phyloP scores from a whole-genome alignment of 2,797 vertebrate species.

The Parauchenoglanis ngamensis region DNA sequence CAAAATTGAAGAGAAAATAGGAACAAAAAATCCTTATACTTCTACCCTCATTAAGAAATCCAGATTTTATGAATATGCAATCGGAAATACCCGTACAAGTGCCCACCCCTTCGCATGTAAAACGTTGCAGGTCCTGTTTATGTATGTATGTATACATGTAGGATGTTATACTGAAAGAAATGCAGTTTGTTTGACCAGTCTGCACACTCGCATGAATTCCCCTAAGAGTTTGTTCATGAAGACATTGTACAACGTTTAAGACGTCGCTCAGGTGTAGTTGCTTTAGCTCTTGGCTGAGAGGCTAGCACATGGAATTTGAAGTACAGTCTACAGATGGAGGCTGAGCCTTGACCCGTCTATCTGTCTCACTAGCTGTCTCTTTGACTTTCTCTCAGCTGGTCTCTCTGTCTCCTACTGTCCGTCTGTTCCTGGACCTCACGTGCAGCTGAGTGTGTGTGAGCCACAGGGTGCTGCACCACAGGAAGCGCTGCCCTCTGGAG shows the following conservation, averaged over 20 bases:
- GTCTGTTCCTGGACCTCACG: slow-evolving; percentile 40
- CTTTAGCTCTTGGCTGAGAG: not conserved
- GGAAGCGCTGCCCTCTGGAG: slow-evolving; percentile 47
- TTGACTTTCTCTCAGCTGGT: slow-evolving; percentile 32
- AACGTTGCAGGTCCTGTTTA: not conserved
- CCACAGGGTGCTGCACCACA: slow-evolving; percentile 38
- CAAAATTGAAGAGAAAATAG: not conserved
- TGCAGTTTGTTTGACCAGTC: not conserved
- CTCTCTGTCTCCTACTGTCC: slow-evolving; percentile 16
- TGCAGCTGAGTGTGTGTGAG: slow-evolving; percentile 32
- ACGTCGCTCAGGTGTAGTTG: not conserved
- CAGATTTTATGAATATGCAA: not conserved
- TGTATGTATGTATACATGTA: not conserved
- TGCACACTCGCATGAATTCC: not conserved
- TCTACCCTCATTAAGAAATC: not conserved
- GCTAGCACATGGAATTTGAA: not conserved
- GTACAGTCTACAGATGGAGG: slow-evolving; percentile 9
- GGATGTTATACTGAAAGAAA: not conserved
- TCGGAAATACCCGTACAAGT: not conserved
- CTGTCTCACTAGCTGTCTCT: slow-evolving; percentile 10
- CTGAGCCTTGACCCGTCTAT: not conserved
- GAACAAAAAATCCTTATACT: not conserved
- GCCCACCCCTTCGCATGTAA: not conserved
- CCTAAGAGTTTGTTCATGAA: not conserved
- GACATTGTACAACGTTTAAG: not conserved